Conservation (phyloP, 2,797 vertebrate genomes). For the Sorex maritimensis region DNA sequence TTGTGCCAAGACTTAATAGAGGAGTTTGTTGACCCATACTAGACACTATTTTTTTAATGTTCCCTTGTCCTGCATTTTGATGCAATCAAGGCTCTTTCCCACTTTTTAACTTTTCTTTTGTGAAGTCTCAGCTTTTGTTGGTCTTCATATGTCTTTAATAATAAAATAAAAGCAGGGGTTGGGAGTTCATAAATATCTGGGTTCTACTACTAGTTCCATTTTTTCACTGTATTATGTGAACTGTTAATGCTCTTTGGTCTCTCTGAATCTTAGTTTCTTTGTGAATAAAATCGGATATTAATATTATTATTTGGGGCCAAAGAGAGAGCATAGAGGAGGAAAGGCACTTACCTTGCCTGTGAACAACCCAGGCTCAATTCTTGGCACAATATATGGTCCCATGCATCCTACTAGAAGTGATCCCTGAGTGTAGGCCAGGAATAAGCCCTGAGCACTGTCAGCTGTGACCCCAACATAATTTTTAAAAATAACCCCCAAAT, state of each 20-base stretch:
- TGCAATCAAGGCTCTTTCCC: not conserved
- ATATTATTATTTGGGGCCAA: not conserved
- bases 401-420: not conserved
- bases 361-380: no score
- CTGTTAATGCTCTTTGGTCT: not conserved
- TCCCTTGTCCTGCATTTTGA: not conserved
- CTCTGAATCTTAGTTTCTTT: slow-evolving; percentile 23
- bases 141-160: not conserved
- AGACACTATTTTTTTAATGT: not conserved
- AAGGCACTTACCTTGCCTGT: no score
- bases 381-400: no score
- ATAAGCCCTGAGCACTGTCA: no score
- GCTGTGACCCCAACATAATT: no score
- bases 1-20: fast-evolving
- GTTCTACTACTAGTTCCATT: not conserved
- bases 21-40: not conserved
- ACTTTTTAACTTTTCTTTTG: not conserved
- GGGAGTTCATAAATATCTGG: not conserved
- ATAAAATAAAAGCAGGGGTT: not conserved
- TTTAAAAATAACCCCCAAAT: no score
- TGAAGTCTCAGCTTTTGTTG: not conserved
- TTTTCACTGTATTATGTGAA: no score
- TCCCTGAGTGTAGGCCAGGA: not conserved
- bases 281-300: not conserved
- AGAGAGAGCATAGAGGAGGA: no score